Evolutionary conservation across 1,140 invertebrate species (phyloP).

Genomic region (Coenobita brevimanus): DNA sequence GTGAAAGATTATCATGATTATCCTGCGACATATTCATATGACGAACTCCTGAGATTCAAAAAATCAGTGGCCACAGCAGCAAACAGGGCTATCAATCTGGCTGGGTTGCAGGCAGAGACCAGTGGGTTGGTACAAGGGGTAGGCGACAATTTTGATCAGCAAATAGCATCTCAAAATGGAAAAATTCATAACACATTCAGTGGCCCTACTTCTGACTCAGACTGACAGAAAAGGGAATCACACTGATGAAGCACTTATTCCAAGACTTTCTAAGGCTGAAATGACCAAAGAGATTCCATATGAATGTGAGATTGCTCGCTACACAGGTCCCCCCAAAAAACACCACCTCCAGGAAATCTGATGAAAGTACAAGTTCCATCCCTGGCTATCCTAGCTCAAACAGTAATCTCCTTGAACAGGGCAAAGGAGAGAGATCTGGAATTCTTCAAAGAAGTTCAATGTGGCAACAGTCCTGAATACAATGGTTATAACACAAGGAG

Average conservation of each 20-base stretch:
- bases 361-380: slow-evolving; percentile 9
- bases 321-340: not conserved
- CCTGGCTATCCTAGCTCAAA: not conserved
- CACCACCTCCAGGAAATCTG: not conserved
- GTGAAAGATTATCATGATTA: not conserved
- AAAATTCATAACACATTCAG: not conserved
- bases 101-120: not conserved
- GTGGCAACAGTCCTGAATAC: slow-evolving; percentile 2
- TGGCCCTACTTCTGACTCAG: slow-evolving; percentile 8
- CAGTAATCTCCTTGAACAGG: not conserved
- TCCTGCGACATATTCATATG: not conserved
- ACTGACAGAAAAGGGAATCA: not conserved
- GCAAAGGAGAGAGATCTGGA: not conserved
- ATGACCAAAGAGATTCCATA: not conserved
- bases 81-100: not conserved
- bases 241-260: not conserved
- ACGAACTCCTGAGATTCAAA: not conserved
- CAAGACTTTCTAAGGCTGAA: slow-evolving; percentile 1
- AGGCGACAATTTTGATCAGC: not conserved
- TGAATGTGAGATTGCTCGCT: not conserved
- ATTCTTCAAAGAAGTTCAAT: not conserved
- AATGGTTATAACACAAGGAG: slow-evolving; percentile 20
- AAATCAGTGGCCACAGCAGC: not conserved
- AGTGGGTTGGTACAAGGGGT: not conserved
- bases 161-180: slow-evolving; percentile 9